phyloP scores from a whole-genome alignment of 2,113 vertebrate species.

The Mohoua ochrocephala region DNA sequence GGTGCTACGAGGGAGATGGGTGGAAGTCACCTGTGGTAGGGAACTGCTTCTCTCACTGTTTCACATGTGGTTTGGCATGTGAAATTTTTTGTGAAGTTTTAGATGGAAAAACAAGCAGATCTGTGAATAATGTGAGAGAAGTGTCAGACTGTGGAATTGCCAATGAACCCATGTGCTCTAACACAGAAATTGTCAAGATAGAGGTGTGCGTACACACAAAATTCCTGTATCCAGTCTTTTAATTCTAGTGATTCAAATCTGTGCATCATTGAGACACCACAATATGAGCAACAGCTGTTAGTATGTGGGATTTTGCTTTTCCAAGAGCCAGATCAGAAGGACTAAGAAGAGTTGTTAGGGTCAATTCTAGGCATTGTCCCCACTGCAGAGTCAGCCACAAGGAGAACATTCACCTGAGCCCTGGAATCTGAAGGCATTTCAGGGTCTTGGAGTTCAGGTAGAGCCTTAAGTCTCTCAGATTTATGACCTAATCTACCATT shows the following conservation, averaged over 20 bases:
- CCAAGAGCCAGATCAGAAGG: background rate
- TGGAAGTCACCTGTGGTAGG: background rate
- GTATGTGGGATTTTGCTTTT: background rate
- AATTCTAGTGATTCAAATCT: background rate
- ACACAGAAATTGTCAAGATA: background rate
- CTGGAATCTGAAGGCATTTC: fast-evolving
- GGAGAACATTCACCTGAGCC: background rate
- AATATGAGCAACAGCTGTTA: background rate
- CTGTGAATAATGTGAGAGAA: background rate
- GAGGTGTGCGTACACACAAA: fast-evolving
- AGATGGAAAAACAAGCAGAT: background rate
- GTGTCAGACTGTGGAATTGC: background rate
- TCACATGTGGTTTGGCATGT: background rate
- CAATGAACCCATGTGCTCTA: background rate
- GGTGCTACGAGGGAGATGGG: background rate
- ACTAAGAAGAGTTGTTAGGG: background rate
- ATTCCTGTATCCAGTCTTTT: background rate
- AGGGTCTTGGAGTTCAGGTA: background rate
- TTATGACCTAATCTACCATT: background rate
- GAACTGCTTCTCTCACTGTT: background rate
- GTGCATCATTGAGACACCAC: fast-evolving
- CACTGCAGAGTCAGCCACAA: background rate
- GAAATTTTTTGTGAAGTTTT: background rate
- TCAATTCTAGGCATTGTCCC: background rate
- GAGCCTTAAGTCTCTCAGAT: background rate